Evolutionary conservation across 2,888 invertebrate species (phyloP), one percentile per base, ranked within the genome.

Genomic region (Tachina lurida): DNA sequence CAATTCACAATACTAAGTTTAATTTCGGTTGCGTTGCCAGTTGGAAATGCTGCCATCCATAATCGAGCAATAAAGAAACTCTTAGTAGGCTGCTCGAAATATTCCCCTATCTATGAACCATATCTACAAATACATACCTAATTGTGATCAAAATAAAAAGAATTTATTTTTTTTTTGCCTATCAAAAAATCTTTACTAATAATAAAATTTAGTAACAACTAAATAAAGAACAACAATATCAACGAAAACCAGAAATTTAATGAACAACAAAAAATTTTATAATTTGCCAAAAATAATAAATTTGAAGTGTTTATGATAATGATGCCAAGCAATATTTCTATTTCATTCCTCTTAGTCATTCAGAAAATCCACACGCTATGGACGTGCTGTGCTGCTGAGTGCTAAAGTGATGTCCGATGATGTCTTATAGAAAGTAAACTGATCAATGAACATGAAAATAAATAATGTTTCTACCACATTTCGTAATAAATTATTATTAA

Each of bases 371-470:
- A 47, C 22, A 56, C 19, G 70, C 62, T 43, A 49, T 54, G 17
- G 9, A 52, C 43, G 43, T 0, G 43, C 2, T 54, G 56, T 1
- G 56, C 2, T 43, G 54, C 41, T 43, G 54, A 70, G 13, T 43
- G 31, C 13, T 15, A 39, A 56, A 58, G n/a, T 67, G 19, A 17
- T 43, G 45, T 12, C 45, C 52, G 58, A 39, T 78, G 49, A 58
- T 49, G 52, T 70, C 52, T 17, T 39, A 58, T 56, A 80, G 80
- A 80, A 80, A 80, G 80, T 74, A 65, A 65, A 80, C 22, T 73
- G 56, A 56, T 79, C 54, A 39, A 49, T 73, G 56, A 43, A 13
- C 17, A 63, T 60, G 39, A n/a, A 68, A 19, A 39, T n/a, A n/a
- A n/a, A n/a, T n/a, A n/a, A n/a, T 19, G 8, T 58, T 58, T 19